Evolutionary conservation across 2,113 vertebrate species (phyloP).

Genomic region (Megaceryle maxima): DNA sequence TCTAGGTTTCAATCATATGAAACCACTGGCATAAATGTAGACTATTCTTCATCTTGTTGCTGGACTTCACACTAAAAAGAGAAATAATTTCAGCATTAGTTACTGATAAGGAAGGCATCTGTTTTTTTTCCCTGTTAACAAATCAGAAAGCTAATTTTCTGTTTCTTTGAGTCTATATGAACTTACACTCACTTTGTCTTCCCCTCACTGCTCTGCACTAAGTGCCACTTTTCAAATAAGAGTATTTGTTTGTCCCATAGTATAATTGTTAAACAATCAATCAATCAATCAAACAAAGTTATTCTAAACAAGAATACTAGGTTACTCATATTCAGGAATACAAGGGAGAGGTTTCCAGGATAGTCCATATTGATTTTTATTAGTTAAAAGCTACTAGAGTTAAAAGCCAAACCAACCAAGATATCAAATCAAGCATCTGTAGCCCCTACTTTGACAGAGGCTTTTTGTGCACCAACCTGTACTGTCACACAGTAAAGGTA

Average conservation of each 20-base stretch:
- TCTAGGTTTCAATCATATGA: background rate
- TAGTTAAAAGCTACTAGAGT: background rate
- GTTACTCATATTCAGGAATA: background rate
- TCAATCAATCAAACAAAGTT: background rate
- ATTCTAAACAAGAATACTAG: background rate
- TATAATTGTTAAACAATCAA: no score
- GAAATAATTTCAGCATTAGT: background rate
- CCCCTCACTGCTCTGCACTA: background rate
- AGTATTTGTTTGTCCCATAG: background rate
- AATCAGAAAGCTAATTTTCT: background rate
- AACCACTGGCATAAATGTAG: background rate
- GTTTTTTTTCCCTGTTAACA: background rate
- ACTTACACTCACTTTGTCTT: background rate
- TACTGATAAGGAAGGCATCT: background rate
- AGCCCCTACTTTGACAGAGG: background rate
- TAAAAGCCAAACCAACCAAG: background rate
- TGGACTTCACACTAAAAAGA: background rate
- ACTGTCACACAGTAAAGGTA: background rate
- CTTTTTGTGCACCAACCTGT: background rate
- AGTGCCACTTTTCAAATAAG: background rate
- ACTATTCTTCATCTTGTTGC: background rate
- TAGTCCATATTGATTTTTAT: background rate
- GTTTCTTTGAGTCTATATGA: background rate
- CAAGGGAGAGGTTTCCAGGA: background rate
- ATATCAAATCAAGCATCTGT: background rate